These are phyloP conservation scores for Coelopa pilipes DNA, from an alignment of 2,888 invertebrate genomes.

Conservation along the genomic window DNA sequence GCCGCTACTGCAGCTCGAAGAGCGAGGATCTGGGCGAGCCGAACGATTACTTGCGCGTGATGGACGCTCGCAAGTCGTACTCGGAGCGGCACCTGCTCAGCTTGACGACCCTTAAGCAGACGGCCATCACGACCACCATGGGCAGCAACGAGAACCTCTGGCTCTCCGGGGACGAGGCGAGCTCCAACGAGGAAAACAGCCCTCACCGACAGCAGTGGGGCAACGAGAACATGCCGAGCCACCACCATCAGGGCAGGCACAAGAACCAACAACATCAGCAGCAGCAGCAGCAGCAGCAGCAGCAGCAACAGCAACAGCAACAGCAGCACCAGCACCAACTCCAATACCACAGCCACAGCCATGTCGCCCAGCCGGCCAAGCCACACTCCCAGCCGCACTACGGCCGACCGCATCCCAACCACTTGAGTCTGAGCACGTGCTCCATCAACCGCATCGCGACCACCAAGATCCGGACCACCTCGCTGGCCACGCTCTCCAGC, in stretches of 20 bases:
- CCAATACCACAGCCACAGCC: constrained; percentile 7
- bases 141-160: constrained; percentile 48
- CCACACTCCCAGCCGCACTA: constrained; percentile 24
- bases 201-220: constrained; percentile 42
- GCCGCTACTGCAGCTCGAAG: constrained; percentile 61
- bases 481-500: constrained; percentile 62
- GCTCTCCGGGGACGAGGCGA: constrained; percentile 61
- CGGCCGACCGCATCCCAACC: constrained; percentile 47
- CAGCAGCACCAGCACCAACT: constrained; percentile 31
- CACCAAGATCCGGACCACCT: constrained; percentile 66
- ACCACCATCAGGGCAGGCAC: constrained; percentile 38
- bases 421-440: constrained; percentile 61
- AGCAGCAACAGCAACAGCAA: constrained; percentile 34
- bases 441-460: constrained; percentile 63
- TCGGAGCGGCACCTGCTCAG: constrained; percentile 63
- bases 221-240: constrained; percentile 42
- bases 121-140: constrained; percentile 62
- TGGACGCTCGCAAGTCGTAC: constrained; percentile 63
- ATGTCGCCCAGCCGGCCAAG: not conserved
- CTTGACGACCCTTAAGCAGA: constrained; percentile 63
- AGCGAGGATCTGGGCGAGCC: constrained; percentile 62
- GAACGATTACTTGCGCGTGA: constrained; percentile 56
- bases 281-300: constrained; percentile 37
- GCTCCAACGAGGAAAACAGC: constrained; percentile 65
- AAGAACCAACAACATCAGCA: constrained; percentile 32